phyloP scores from a whole-genome alignment of 2,888 invertebrate species.

The Crioceris asparagi region DNA sequence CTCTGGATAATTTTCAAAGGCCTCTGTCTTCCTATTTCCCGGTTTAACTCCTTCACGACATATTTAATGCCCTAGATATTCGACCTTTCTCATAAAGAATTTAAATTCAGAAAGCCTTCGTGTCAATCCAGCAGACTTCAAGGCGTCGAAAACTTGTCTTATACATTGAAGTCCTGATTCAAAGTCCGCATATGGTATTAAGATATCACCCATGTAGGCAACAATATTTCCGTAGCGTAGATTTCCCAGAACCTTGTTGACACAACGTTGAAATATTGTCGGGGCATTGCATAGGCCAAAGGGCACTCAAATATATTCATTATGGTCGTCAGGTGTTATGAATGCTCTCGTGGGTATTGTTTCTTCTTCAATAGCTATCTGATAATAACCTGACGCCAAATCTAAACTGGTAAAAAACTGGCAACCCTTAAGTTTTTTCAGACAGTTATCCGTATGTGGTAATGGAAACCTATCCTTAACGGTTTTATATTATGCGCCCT shows the following conservation, averaged over 20 bases:
- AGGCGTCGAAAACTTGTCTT: neutral
- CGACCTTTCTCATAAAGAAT: too few relatives aligned
- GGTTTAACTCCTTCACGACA: too few relatives aligned
- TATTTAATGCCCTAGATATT: too few relatives aligned
- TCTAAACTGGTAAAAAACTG: slow-evolving; percentile 22
- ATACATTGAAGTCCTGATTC: slow-evolving; percentile 12
- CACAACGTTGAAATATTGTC: too few relatives aligned
- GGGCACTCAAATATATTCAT: neutral
- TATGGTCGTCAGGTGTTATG: neutral
- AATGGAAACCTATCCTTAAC: slow-evolving; percentile 12
- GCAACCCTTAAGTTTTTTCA: slow-evolving; percentile 13
- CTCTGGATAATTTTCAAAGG: too few relatives aligned
- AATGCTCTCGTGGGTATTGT: neutral
- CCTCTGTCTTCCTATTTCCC: too few relatives aligned
- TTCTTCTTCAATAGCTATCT: slow-evolving; percentile 20
- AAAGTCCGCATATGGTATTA: slow-evolving; percentile 12
- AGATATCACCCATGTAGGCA: slow-evolving; percentile 16
- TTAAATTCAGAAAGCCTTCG: too few relatives aligned
- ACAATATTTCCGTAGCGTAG: slow-evolving; percentile 8
- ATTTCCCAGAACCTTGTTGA: slow-evolving; percentile 20
- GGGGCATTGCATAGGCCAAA: too few relatives aligned
- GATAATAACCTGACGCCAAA: slow-evolving; percentile 22
- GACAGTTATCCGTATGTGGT: slow-evolving; percentile 14
- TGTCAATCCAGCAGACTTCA: too few relatives aligned
- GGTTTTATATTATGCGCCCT: slow-evolving; percentile 10